These are phyloP conservation scores for Oostethus manadensis DNA, from an alignment of 2,113 vertebrate genomes.

Conservation along the genomic window DNA sequence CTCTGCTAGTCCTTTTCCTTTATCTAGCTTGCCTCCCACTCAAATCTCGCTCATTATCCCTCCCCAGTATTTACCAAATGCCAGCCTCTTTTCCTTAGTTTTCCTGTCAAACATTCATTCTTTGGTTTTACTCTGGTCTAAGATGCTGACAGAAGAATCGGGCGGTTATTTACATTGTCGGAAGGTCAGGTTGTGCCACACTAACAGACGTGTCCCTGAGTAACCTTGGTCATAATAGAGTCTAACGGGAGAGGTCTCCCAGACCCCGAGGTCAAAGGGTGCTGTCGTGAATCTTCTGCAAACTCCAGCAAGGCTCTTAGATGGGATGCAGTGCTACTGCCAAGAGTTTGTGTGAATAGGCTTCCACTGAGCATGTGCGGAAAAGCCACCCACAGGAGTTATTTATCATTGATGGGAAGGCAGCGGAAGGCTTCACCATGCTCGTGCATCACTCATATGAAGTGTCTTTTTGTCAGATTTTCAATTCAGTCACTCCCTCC, in stretches of 20 bases:
- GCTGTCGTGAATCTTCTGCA: constrained; percentile 29
- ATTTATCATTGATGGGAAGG: constrained; percentile 47
- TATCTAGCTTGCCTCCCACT: constrained; percentile 35
- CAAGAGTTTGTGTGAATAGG: not conserved
- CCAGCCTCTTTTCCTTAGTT: not conserved
- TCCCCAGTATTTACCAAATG: constrained; percentile 29
- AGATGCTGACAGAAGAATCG: constrained; percentile 58
- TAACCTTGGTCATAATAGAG: constrained; percentile 63
- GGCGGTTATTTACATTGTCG: constrained; percentile 46
- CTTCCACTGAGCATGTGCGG: not conserved
- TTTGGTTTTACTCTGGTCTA: constrained; percentile 32
- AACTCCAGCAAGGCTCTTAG: constrained; percentile 10
- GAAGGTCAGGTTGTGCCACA: constrained; percentile 50
- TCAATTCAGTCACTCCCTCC: constrained; percentile 8
- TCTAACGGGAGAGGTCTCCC: constrained; percentile 42
- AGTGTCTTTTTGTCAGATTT: constrained; percentile 28
- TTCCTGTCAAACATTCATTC: constrained; percentile 23
- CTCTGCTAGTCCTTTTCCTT: constrained; percentile 47
- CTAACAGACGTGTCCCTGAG: constrained; percentile 46
- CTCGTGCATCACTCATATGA: constrained; percentile 20
- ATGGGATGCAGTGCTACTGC: not conserved
- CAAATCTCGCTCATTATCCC: constrained; percentile 41
- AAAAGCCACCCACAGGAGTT: constrained; percentile 3
- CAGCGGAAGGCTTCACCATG: constrained; percentile 17
- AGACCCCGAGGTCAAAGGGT: constrained; percentile 44